These are phyloP conservation scores for Lepilemur ruficaudatus DNA, from an alignment of 2,797 vertebrate genomes.

Conservation along the genomic window DNA sequence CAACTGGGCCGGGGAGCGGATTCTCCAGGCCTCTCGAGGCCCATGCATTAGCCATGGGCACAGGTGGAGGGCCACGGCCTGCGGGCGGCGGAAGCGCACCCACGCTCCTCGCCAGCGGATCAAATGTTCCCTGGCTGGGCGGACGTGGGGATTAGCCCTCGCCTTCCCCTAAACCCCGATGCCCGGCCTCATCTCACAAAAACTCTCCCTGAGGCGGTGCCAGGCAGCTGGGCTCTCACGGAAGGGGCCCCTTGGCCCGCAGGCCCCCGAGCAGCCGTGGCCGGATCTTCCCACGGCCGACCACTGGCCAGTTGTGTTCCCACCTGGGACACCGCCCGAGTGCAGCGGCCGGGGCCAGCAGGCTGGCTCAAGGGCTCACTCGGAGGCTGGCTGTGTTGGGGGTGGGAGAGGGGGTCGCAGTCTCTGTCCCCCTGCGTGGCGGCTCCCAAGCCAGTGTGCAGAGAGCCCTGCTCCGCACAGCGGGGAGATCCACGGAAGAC, in stretches of 20 bases:
- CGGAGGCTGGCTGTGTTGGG: neutral
- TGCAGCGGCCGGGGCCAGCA: neutral
- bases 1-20: fast-evolving
- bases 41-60: neutral
- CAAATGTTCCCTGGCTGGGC: neutral
- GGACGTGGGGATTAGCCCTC: neutral
- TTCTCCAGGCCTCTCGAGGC: neutral
- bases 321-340: neutral
- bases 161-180: fast-evolving
- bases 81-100: neutral
- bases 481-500: fast-evolving
- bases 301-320: neutral
- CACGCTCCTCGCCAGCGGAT: neutral
- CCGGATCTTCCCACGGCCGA: neutral
- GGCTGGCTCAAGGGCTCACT: fast-evolving
- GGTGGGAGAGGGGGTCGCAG: fast-evolving
- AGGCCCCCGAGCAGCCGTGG: fast-evolving
- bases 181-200: neutral
- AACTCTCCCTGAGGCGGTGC: neutral
- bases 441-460: neutral
- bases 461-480: neutral
- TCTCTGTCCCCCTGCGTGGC: fast-evolving
- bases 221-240: constrained; percentile 48
- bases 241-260: neutral
- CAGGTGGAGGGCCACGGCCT: neutral